A percentile compares a stretch with the other conserved stretches of the same genome.
phyloP scores from a whole-genome alignment of 2,888 invertebrate genomes.

The Clistopyga incitator region DNA sequence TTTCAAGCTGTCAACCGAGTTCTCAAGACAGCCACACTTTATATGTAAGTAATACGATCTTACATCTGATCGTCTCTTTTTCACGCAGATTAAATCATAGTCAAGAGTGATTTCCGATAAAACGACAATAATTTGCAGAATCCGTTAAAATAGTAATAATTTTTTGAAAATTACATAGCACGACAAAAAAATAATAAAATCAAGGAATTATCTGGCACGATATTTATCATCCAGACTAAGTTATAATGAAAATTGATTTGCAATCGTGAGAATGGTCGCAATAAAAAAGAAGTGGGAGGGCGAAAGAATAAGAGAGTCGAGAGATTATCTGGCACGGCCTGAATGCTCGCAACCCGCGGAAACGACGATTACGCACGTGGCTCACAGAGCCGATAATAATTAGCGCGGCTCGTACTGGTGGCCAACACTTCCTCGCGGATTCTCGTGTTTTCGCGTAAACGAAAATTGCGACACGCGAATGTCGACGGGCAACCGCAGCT shows the following conservation, averaged over 20 bases:
- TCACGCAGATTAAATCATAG: too few species aligned
- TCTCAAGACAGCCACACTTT: not conserved
- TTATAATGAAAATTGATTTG: not conserved
- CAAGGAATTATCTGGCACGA: too few species aligned
- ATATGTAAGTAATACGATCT: not conserved
- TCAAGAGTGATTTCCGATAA: too few species aligned
- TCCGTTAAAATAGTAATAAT: too few species aligned
- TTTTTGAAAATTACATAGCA: too few species aligned
- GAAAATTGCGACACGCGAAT: conserved; percentile 8
- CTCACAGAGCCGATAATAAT: conserved; percentile 32
- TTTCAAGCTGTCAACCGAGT: not conserved
- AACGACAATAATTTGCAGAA: too few species aligned
- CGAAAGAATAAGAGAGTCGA: not conserved
- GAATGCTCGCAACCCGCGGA: conserved; percentile 16
- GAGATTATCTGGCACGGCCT: conserved; percentile 12
- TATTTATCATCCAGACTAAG: too few species aligned
- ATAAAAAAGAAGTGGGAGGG: not conserved
- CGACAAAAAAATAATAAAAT: too few species aligned
- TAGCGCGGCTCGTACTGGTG: conserved; percentile 23
- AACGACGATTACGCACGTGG: conserved; percentile 14
- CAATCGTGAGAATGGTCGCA: not conserved
- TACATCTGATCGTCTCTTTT: not conserved
- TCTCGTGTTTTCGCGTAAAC: conserved; percentile 8
- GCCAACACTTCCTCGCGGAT: not conserved
- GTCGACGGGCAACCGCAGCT: not conserved